Evolutionary conservation across 1,140 invertebrate genomes (phyloP).

Genomic region (Tyrophagus putrescentiae): DNA sequence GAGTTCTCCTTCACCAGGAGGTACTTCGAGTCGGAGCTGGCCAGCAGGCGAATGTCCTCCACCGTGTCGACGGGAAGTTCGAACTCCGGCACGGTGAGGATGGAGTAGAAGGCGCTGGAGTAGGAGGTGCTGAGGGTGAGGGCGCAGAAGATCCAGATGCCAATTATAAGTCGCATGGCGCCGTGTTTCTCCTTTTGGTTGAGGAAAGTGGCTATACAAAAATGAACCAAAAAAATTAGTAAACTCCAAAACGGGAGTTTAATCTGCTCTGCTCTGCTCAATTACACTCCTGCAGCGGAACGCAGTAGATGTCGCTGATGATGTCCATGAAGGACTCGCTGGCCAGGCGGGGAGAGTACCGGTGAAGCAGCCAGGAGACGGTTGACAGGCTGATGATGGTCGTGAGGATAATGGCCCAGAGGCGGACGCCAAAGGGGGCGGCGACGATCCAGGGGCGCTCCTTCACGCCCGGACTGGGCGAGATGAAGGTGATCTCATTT

Average conservation of each 20-base stretch:
- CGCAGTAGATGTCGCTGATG: neutral
- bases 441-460: neutral
- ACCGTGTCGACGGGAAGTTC: neutral
- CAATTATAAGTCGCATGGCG: neutral
- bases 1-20: neutral
- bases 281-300: neutral
- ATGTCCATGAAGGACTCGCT: neutral
- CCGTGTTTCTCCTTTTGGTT: neutral
- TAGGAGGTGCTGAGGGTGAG: neutral
- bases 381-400: neutral
- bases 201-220: neutral
- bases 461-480: neutral
- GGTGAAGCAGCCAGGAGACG: too few species aligned
- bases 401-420: neutral
- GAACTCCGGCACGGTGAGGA: neutral
- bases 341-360: too few species aligned
- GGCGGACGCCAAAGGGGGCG: neutral
- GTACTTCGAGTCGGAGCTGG: neutral
- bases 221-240: neutral
- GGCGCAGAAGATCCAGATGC: neutral
- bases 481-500: constrained; percentile 1
- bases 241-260: neutral
- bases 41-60: neutral
- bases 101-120: neutral
- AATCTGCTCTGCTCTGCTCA: neutral